Evolutionary conservation across 1,140 invertebrate genomes (phyloP).

Genomic region (Brachionus asplanchnoidis): DNA sequence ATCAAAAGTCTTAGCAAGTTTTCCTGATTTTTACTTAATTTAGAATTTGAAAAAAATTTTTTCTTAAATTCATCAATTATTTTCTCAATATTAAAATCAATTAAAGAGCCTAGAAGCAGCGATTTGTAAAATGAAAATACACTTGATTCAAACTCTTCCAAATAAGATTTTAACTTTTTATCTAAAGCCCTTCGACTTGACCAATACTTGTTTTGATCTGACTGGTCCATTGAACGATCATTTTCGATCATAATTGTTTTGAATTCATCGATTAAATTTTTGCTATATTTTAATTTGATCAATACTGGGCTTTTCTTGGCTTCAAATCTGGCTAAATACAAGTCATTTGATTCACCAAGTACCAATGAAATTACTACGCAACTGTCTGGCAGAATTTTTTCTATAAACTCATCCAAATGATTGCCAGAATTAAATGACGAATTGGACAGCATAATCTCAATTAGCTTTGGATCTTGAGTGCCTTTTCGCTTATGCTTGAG

Average conservation of each 20-base stretch:
- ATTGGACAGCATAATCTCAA: background rate
- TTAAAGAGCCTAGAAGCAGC: constrained; percentile 8
- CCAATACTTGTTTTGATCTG: constrained; percentile 27
- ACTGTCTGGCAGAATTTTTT: constrained; percentile 1
- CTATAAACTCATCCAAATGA: constrained; percentile 18
- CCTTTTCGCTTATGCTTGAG: constrained; percentile 26
- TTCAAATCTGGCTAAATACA: constrained; percentile 22
- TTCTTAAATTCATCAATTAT: background rate
- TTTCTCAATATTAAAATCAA: background rate
- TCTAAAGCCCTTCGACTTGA: background rate
- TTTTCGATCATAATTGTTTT: constrained; percentile 34
- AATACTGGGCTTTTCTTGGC: background rate
- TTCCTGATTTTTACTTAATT: background rate
- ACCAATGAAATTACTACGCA: constrained; percentile 11
- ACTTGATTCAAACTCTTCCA: constrained; percentile 21
- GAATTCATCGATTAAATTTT: constrained; percentile 26
- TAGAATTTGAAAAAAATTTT: constrained; percentile 5
- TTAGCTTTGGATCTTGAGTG: background rate
- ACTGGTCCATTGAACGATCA: constrained; percentile 35
- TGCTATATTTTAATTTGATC: constrained; percentile 9
- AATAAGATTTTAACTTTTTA: constrained; percentile 22
- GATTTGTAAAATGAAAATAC: constrained; percentile 22
- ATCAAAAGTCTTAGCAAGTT: background rate
- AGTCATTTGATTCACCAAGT: background rate
- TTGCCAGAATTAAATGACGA: background rate